A percentile compares a stretch with the other conserved stretches of the same genome.
phyloP scores from a whole-genome alignment of 2,888 invertebrate genomes.

The Leptopilina drosophilae region DNA sequence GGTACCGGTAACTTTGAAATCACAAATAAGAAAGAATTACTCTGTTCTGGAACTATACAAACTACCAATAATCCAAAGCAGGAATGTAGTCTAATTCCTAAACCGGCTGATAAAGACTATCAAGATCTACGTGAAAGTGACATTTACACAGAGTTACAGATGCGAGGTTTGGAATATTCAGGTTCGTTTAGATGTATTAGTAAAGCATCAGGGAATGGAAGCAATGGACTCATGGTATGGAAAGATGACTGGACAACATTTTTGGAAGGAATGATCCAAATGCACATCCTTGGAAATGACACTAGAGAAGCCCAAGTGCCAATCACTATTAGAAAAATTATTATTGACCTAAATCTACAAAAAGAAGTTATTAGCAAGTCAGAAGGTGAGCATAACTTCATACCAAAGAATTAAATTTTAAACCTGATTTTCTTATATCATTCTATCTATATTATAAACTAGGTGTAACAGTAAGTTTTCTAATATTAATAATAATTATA shows the following conservation, averaged over 20 bases:
- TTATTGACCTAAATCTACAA: slow-evolving; percentile 78
- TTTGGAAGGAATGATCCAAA: slow-evolving; percentile 84
- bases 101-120: not conserved
- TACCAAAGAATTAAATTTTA: too few relatives aligned
- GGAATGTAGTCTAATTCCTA: slow-evolving; percentile 46
- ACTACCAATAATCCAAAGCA: slow-evolving; percentile 77
- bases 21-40: slow-evolving; percentile 82
- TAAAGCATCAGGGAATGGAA: slow-evolving; percentile 76
- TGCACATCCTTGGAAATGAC: slow-evolving; percentile 77
- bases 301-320: slow-evolving; percentile 79
- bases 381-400: not conserved
- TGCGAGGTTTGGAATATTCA: slow-evolving; percentile 79
- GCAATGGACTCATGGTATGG: slow-evolving; percentile 78
- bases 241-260: slow-evolving; percentile 83
- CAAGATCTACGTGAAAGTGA: slow-evolving; percentile 62
- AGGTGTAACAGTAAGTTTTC: too few relatives aligned
- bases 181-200: slow-evolving; percentile 78
- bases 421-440: too few relatives aligned
- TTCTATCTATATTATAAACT: too few relatives aligned
- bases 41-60: slow-evolving; percentile 84
- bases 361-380: not conserved
- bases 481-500: too few relatives aligned
- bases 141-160: slow-evolving; percentile 76
- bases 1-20: slow-evolving; percentile 77
- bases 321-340: slow-evolving; percentile 79